Percentiles rank a stretch among this genome's conserved stretches.
Evolutionary conservation across 2,797 vertebrate species (phyloP).

Genomic region (Staurois parvus): DNA sequence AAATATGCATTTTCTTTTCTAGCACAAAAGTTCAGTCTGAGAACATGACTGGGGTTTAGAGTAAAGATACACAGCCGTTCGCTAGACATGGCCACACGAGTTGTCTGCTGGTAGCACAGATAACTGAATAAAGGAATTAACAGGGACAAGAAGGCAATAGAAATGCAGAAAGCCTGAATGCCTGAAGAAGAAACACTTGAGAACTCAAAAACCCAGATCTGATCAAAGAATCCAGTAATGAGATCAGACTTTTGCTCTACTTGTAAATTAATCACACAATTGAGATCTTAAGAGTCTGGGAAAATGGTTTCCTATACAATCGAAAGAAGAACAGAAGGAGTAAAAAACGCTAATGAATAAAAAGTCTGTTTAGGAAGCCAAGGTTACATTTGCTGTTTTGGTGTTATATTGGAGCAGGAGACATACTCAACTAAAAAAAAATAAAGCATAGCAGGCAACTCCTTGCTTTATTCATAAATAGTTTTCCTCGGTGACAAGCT

Average conservation of each 20-base stretch:
- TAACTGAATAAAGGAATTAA: conserved; percentile 58
- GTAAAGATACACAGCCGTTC: background rate
- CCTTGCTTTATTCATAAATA: no score
- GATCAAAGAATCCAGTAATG: conserved; percentile 72
- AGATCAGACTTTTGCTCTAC: conserved; percentile 37
- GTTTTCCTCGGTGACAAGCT: background rate
- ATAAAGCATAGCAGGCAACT: background rate
- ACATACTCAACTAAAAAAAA: background rate
- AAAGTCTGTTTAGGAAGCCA: background rate
- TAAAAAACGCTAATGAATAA: conserved; percentile 28
- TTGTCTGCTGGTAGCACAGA: conserved; percentile 29
- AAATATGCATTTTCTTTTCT: no score
- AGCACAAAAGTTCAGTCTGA: no score
- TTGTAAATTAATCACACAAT: conserved; percentile 53
- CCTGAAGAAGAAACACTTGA: conserved; percentile 60
- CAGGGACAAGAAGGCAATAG: conserved; percentile 45
- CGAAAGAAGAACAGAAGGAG: conserved; percentile 17
- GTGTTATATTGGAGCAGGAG: background rate
- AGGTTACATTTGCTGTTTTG: background rate
- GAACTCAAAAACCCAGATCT: conserved; percentile 77
- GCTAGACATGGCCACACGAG: conserved; percentile 10
- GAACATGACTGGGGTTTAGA: background rate
- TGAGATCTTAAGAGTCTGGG: conserved; percentile 52
- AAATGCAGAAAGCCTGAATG: conserved; percentile 53
- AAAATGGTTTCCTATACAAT: conserved; percentile 12